Base-by-base conservation (phyloP, 2,113 vertebrate species). In the Misgurnus anguillicaudatus region DNA sequence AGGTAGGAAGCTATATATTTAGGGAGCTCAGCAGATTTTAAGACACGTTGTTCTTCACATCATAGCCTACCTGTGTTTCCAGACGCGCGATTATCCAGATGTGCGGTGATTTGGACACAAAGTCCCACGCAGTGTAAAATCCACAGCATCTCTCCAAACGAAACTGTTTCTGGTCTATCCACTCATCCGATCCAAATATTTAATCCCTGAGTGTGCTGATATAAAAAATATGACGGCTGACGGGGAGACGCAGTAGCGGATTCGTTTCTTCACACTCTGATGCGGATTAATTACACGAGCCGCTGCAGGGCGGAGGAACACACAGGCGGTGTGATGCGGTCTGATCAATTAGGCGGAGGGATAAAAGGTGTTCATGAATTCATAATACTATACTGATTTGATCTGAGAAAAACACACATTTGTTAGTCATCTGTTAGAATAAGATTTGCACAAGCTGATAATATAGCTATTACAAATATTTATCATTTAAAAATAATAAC, bases 111-210 rank as follows among this genome's bases (percentile, higher is more conserved):
- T 92, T 96, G 95, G 87, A 95, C 81, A 89, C 93, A 95, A 93
- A 97, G 93, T 94, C 94, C 95, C 87, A 92, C 89, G 87, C 89
- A 96, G 83, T 95, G 95, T 85, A 95, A 90, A 85, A 96, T 89
- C 90, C 94, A 90, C 85, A 94, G 85, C 68, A 93, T 86, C 88
- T 91, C 89, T 83, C 90, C 92, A 84, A 95, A 91, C 86, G 89
- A 92, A 84, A 31, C 24, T 31, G 24, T 31, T 31, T 31, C 73
- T 84, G 48, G 48, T 71, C 51, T 71, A 13, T 55, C 9, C 51
- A 13, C 17, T 19, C 68, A 39, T 39, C 9, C 10, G 31, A 38
- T 19, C 9, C 4, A 51, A 51, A 51, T 16, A 4, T 51, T 51
- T 4, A 51, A 51, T 48, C 11, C 48, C 14, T 31, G 24, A 31